Evolutionary conservation across 2,797 vertebrate species (phyloP), one percentile per base, ranked within the genome.

Genomic region (Sparus aurata): DNA sequence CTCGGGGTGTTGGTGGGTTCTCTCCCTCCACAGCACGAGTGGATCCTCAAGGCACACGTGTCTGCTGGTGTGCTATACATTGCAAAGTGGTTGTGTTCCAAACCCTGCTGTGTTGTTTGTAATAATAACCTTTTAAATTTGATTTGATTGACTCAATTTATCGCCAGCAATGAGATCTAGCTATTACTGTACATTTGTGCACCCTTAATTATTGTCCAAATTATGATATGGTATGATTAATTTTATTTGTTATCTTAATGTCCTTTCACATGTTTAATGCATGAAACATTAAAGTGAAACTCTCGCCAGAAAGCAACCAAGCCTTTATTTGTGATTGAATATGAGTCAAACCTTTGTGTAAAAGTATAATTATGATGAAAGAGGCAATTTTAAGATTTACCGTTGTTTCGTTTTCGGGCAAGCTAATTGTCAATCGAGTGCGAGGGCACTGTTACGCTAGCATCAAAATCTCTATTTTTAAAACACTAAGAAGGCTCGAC

Each of bases 11-110:
- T 49, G 23, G 16, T 52, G 46, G 20, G 25, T 57, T 73, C 45
- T 69, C 38, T 81, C 23, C 16, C 30, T 66, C 20, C 22, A 62
- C 9, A 16, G 22, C 47, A 57, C n/a, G 43, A 53, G 22, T 70
- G 17, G n/a, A 69, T 66, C n/a, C 34, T 73, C 43, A 52, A 59
- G 34, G 22, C 34, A 74, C 25, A 61, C 38, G 23, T 53, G 5
- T 55, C 25, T 27, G 61, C 20, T 73, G 12, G 30, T 68, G 41
- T 69, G 63, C 16, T 73, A 12, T 53, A 12, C 17, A 17, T 38
- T 61, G 13, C 23, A 25, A 43, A 34, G 11, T 58, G 2, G 18
- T 63, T 18, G 34, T 38, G 46, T 4, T 5, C 27, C 8, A 55
- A 41, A 13, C 4, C 63, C 30, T 18, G 23, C 20, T 60, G 59